Evolutionary conservation across 2,797 vertebrate genomes (phyloP), one percentile per base, ranked within the genome.

Genomic region (Limosa lapponica): DNA sequence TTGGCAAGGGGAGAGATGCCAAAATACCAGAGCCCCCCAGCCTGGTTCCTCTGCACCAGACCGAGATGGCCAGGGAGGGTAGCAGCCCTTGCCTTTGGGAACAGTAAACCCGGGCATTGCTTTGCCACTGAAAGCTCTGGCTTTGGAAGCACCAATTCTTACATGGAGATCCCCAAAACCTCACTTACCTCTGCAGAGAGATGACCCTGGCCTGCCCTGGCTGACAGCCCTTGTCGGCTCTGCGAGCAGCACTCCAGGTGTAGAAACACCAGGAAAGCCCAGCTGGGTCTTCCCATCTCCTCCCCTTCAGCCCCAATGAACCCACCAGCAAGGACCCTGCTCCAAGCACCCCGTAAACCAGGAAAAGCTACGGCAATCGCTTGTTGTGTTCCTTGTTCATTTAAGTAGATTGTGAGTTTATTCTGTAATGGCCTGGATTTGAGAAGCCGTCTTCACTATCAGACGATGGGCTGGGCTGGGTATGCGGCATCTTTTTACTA

Each of bases 361-460:
- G 37, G 20, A 36, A 34, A 15, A 78, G 28, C 65, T 11, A 13
- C 0, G 5, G 28, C 73, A 28, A 62, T 17, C 8, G 3, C 49
- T 15, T 8, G 5, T 2, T 24, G 23, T 16, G 6, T 5, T 39
- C 69, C 54, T 62, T 24, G 8, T 32, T 59, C 4, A 0, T 6
- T 0, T 15, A 57, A 20, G 25, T 3, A 9, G 13, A 1, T 1
- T 12, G 16, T 4, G 52, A 24, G 11, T 43, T 67, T 37, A 13
- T 25, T 71, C 52, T 25, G 28, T 4, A 2, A 34, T 8, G 32
- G 8, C 2, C 24, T 52, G 58, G 34, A 20, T 34, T 22, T 46
- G 62, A 36, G 51, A n/a, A 36, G 2, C 0, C 12, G 14, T 27
- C 16, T 27, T 54, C 28, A 34, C 46, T 55, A 11, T n/a, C 77